Conservation (phyloP, 2,888 invertebrate species). For the Sphaerophoria taeniata region DNA sequence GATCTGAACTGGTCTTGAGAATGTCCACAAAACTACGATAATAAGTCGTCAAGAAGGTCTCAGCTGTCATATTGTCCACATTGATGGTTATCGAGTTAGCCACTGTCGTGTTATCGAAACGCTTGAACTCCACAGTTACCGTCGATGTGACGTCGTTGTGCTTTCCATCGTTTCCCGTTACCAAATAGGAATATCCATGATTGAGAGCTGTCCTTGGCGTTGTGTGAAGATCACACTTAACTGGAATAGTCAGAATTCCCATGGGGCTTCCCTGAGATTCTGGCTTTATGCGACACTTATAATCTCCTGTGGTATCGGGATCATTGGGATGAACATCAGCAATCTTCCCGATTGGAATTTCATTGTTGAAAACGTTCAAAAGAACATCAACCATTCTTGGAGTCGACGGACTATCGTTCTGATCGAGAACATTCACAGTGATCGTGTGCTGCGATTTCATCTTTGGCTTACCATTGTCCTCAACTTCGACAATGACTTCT, state of each 20-base stretch:
- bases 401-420: slow-evolving; percentile 95
- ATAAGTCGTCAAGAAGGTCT: slow-evolving; percentile 89
- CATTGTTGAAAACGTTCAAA: slow-evolving; percentile 90
- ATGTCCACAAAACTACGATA: slow-evolving; percentile 90
- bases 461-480: slow-evolving; percentile 93
- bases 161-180: slow-evolving; percentile 95
- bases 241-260: slow-evolving; percentile 88
- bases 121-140: slow-evolving; percentile 91
- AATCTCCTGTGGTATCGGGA: slow-evolving; percentile 94
- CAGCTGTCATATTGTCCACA: slow-evolving; percentile 89
- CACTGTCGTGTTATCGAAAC: slow-evolving; percentile 91
- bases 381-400: slow-evolving; percentile 92
- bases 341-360: slow-evolving; percentile 91
- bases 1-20: slow-evolving; percentile 87
- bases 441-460: slow-evolving; percentile 92
- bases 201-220: slow-evolving; percentile 87
- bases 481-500: slow-evolving; percentile 91
- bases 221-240: slow-evolving; percentile 91
- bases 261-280: slow-evolving; percentile 84
- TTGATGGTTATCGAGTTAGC: slow-evolving; percentile 92
- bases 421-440: slow-evolving; percentile 90
- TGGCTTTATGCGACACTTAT: slow-evolving; percentile 91
- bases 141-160: slow-evolving; percentile 94
- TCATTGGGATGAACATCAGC: slow-evolving; percentile 97
- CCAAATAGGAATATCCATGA: slow-evolving; percentile 89